These are phyloP conservation scores for Trichogramma dendrolimi DNA, from an alignment of 2,888 invertebrate genomes.

Conservation along the genomic window DNA sequence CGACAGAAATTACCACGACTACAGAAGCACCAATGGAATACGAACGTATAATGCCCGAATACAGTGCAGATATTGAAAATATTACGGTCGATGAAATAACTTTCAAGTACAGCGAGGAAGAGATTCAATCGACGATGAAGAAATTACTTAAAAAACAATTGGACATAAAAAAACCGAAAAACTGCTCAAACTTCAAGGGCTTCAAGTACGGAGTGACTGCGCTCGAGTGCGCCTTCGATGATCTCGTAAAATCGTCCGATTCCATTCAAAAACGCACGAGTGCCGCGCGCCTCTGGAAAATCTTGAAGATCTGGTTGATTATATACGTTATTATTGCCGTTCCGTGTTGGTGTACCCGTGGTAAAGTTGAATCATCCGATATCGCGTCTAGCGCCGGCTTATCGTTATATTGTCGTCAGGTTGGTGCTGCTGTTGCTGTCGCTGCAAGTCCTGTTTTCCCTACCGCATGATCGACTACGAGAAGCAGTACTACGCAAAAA, in stretches of 20 bases:
- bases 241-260: slow-evolving; percentile 43
- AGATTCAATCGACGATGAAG: slow-evolving; percentile 28
- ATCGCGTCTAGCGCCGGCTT: too few relatives aligned
- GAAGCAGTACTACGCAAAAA: slow-evolving; percentile 56
- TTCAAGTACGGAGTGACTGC: slow-evolving; percentile 52
- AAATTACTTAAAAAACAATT: slow-evolving; percentile 48
- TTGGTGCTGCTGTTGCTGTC: slow-evolving; percentile 61
- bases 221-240: slow-evolving; percentile 48
- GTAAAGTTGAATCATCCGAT: slow-evolving; percentile 33
- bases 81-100: slow-evolving; percentile 46
- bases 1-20: neutral
- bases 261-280: slow-evolving; percentile 32
- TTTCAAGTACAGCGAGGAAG: slow-evolving; percentile 50
- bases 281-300: slow-evolving; percentile 41
- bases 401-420: slow-evolving; percentile 47
- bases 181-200: slow-evolving; percentile 54
- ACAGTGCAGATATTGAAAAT: slow-evolving; percentile 49
- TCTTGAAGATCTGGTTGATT: slow-evolving; percentile 51
- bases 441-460: slow-evolving; percentile 60
- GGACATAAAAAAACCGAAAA: slow-evolving; percentile 46
- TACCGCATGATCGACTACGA: slow-evolving; percentile 55
- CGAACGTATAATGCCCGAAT: slow-evolving; percentile 52
- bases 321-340: slow-evolving; percentile 53
- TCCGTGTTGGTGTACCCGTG: slow-evolving; percentile 56
- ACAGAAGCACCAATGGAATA: slow-evolving; percentile 48